These are phyloP conservation scores for Poecile montanus DNA, from an alignment of 2,797 vertebrate genomes.

Conservation along the genomic window DNA sequence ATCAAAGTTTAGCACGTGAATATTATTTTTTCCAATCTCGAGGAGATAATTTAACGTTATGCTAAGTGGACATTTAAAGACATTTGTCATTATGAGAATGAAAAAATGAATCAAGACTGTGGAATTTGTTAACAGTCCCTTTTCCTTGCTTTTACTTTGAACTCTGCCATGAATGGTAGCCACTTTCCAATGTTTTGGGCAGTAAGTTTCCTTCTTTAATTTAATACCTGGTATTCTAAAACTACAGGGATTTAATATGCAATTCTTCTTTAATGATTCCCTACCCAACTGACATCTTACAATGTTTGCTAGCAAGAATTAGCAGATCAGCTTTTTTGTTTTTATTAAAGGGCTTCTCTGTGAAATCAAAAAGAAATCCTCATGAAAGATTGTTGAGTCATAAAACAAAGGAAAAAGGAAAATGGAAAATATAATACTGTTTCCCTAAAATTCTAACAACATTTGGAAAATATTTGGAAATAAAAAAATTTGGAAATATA, in stretches of 20 bases:
- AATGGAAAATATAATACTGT: neutral
- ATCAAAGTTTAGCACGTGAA: neutral
- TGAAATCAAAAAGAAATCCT: neutral
- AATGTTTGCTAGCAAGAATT: neutral
- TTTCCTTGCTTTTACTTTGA: neutral
- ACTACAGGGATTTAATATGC: neutral
- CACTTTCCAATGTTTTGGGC: neutral
- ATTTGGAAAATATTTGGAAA: constrained; percentile 59
- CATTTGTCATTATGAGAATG: neutral
- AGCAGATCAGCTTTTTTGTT: neutral
- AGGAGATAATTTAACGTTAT: neutral
- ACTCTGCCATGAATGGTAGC: neutral
- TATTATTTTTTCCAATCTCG: neutral
- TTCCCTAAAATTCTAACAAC: constrained; percentile 17
- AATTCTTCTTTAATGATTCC: neutral
- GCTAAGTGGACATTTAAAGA: neutral
- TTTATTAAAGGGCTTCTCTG: neutral
- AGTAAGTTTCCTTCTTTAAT: neutral
- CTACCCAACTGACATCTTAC: neutral
- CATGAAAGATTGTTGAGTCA: neutral
- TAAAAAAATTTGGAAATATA: constrained; percentile 27
- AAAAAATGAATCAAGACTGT: neutral
- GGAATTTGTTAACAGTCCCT: neutral
- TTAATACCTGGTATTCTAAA: neutral
- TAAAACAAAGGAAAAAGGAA: neutral